A percentile compares a stretch with the other conserved stretches of the same genome.
Conservation (phyloP, 2,797 vertebrate genomes). For the Benthosema pterotum region DNA sequence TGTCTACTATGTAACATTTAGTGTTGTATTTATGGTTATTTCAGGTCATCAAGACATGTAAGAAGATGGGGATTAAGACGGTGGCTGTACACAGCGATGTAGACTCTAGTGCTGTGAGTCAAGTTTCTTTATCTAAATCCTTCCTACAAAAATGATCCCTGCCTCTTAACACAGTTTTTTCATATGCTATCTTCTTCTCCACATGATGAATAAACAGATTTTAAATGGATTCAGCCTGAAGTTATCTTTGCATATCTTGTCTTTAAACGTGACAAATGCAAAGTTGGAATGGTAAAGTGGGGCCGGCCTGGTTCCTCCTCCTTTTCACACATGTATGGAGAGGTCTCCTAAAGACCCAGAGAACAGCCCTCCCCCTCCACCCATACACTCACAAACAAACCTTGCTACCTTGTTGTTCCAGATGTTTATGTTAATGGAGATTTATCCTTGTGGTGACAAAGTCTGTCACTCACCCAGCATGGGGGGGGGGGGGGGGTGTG, state of each 20-base stretch:
- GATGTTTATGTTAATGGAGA: slow-evolving; percentile 51
- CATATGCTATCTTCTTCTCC: too few relatives aligned
- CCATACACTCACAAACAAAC: slow-evolving; percentile 26
- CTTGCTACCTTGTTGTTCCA: slow-evolving; percentile 41
- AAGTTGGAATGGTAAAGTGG: too few relatives aligned
- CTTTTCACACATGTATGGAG: neutral
- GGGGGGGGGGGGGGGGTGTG: slow-evolving; percentile 1
- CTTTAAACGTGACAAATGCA: too few relatives aligned
- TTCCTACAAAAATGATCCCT: too few relatives aligned
- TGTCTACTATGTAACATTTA: neutral
- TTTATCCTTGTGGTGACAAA: slow-evolving; percentile 30
- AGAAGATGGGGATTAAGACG: slow-evolving; percentile 95
- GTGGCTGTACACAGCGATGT: slow-evolving; percentile 95
- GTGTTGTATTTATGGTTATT: slow-evolving; percentile 13
- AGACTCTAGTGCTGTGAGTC: slow-evolving; percentile 90
- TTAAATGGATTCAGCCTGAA: too few relatives aligned
- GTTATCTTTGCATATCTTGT: too few relatives aligned
- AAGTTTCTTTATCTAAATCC: too few relatives aligned
- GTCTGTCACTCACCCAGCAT: slow-evolving; percentile 41
- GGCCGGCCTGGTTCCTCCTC: too few relatives aligned
- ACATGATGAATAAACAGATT: too few relatives aligned
- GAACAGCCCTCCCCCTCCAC: neutral
- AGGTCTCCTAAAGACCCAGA: neutral
- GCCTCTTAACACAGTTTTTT: too few relatives aligned
- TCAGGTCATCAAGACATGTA: slow-evolving; percentile 96